Percentiles rank a stretch among this genome's conserved stretches.
Evolutionary conservation across 2,888 invertebrate species (phyloP).

Genomic region (Cephalotes varians): DNA sequence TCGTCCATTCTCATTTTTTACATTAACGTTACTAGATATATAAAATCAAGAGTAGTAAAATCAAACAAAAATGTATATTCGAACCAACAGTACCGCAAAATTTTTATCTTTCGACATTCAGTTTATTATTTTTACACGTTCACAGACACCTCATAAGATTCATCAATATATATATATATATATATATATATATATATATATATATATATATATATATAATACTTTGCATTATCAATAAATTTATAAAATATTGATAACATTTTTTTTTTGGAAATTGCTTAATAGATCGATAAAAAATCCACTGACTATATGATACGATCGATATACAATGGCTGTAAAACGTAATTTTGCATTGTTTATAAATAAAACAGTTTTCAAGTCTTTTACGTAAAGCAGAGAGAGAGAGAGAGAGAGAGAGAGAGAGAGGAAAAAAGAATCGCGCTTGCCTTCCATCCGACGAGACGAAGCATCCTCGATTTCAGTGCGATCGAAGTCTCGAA

Average conservation of each 20-base stretch:
- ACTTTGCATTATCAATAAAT: background rate
- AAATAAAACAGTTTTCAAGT: no score
- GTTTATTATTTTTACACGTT: background rate
- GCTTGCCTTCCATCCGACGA: background rate
- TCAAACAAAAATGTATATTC: background rate
- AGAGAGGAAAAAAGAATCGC: no score
- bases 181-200: no score
- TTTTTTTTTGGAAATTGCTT: background rate
- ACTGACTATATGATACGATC: background rate
- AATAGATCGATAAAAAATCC: background rate
- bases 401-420: no score
- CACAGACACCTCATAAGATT: background rate
- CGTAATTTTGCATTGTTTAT: background rate
- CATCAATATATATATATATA: no score
- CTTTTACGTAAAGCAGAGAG: no score
- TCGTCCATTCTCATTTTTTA: constrained; percentile 6
- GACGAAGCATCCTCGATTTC: constrained; percentile 21
- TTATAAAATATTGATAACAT: background rate
- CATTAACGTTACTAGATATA: background rate
- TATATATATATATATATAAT: no score
- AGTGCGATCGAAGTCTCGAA: constrained; percentile 26
- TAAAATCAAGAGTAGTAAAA: no score
- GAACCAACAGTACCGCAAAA: background rate
- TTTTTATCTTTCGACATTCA: background rate
- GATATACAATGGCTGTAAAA: background rate